A percentile compares a stretch with the other conserved stretches of the same genome.
Evolutionary conservation across 2,888 invertebrate species (phyloP).

Genomic region (Tachina grossa): DNA sequence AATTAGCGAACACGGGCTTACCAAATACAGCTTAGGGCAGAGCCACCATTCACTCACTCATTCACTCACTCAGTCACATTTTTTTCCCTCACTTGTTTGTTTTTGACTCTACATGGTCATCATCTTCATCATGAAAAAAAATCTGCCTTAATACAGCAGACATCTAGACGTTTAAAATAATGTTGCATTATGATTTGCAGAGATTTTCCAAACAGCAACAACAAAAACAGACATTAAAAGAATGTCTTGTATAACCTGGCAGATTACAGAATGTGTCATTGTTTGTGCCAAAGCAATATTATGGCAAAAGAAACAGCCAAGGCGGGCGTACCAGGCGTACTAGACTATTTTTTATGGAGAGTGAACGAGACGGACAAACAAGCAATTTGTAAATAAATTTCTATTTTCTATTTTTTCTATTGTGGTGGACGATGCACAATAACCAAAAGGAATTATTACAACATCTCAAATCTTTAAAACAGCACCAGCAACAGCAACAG

Average conservation of each 20-base stretch:
- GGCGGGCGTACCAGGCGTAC: slow-evolving; percentile 26
- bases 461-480: slow-evolving; percentile 60
- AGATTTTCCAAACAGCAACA: slow-evolving; percentile 29
- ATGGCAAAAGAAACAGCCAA: slow-evolving; percentile 17
- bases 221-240: background rate
- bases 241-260: slow-evolving; percentile 47
- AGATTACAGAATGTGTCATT: slow-evolving; percentile 63
- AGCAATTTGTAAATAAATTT: slow-evolving; percentile 80
- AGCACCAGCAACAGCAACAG: slow-evolving; percentile 49
- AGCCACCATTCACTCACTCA: slow-evolving; percentile 67
- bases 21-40: slow-evolving; percentile 78
- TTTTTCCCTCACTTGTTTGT: background rate
- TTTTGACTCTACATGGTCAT: slow-evolving; percentile 56
- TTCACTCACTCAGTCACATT: slow-evolving; percentile 26
- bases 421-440: slow-evolving; percentile 73
- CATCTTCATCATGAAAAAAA: slow-evolving; percentile 58
- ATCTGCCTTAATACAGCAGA: slow-evolving; percentile 56
- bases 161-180: slow-evolving; percentile 66
- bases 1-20: slow-evolving; percentile 80
- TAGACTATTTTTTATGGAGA: background rate
- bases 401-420: slow-evolving; percentile 72
- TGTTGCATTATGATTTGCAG: slow-evolving; percentile 63
- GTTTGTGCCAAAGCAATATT: slow-evolving; percentile 32
- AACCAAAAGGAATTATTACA: slow-evolving; percentile 33
- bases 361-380: background rate